Evolutionary conservation across 2,888 invertebrate species (phyloP).

Genomic region (Tetranychus truncatus): DNA sequence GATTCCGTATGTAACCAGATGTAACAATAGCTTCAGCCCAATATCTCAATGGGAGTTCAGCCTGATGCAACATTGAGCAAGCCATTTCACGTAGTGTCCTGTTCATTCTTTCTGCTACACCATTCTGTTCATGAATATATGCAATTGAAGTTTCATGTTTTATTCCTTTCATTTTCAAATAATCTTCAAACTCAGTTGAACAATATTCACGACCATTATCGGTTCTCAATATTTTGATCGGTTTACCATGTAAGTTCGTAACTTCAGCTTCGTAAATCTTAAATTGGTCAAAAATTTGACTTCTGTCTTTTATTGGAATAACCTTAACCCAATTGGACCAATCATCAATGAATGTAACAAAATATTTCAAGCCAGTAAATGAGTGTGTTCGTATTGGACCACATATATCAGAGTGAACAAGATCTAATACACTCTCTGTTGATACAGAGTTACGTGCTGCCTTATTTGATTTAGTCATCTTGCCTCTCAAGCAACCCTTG

Average conservation of each 20-base stretch:
- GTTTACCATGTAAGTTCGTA: not conserved
- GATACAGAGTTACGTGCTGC: not conserved
- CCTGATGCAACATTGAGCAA: slow-evolving; percentile 14
- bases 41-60: not conserved
- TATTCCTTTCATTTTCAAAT: slow-evolving; percentile 21
- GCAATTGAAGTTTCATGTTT: slow-evolving; percentile 20
- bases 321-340: not conserved
- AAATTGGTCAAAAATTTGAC: slow-evolving; percentile 9
- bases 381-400: slow-evolving; percentile 17
- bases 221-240: slow-evolving; percentile 11
- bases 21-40: slow-evolving; percentile 25
- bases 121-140: slow-evolving; percentile 25
- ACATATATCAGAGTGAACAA: not conserved
- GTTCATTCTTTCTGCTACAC: slow-evolving; percentile 26
- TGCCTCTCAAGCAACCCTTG: not conserved
- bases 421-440: not conserved
- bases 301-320: not conserved
- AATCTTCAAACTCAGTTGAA: slow-evolving; percentile 18
- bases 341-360: slow-evolving; percentile 9
- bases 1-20: slow-evolving; percentile 24
- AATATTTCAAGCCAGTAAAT: slow-evolving; percentile 5
- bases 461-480: not conserved
- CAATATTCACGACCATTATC: slow-evolving; percentile 18
- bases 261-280: slow-evolving; percentile 4
- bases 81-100: slow-evolving; percentile 25